Conservation (phyloP, 2,888 invertebrate species). For the Noctua pronuba region DNA sequence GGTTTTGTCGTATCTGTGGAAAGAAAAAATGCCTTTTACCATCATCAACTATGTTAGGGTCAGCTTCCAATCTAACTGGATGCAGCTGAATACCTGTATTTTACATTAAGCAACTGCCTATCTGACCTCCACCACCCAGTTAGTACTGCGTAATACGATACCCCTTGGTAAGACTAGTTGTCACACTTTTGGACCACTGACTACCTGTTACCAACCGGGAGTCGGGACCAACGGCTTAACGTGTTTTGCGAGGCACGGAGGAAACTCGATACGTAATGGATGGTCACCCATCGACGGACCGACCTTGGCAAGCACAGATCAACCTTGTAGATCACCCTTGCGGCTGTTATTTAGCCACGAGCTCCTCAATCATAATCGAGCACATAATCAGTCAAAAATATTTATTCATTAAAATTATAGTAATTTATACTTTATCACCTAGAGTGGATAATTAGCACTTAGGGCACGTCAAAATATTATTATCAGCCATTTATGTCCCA, state of each 20-base stretch:
- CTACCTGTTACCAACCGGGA: background rate
- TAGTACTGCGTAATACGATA: background rate
- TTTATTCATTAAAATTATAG: too few species aligned
- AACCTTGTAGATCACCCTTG: background rate
- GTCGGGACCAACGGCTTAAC: background rate
- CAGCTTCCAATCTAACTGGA: background rate
- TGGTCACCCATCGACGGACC: background rate
- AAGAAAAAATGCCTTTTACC: background rate
- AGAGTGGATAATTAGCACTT: too few species aligned
- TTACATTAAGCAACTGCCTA: background rate
- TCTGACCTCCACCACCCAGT: background rate
- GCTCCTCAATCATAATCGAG: too few species aligned
- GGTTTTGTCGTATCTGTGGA: slow-evolving; percentile 61
- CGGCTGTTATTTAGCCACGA: too few species aligned
- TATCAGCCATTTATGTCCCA: too few species aligned
- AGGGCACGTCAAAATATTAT: too few species aligned
- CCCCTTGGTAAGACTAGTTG: background rate
- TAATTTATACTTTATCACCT: too few species aligned
- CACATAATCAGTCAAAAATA: too few species aligned
- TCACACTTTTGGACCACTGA: background rate
- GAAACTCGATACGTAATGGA: background rate
- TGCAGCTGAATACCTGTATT: background rate
- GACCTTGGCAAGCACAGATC: background rate
- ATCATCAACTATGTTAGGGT: background rate
- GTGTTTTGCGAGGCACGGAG: background rate